Conservation (phyloP, 23 tunicate species). For the Halocynthia aurantium region DNA sequence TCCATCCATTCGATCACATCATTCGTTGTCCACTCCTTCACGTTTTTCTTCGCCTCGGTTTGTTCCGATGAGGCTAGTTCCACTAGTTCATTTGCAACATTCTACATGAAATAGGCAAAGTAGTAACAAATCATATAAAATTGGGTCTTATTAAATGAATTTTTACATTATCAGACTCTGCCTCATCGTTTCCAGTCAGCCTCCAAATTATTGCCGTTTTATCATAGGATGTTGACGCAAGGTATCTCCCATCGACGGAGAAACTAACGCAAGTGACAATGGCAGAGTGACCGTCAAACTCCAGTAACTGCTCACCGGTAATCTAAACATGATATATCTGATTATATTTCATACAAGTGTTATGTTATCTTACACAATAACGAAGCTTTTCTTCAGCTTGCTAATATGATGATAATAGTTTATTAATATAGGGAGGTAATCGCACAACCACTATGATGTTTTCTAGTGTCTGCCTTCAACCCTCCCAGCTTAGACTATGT, state of each 20-base stretch:
- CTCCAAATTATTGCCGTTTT: constrained; percentile 73
- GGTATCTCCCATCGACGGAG: constrained; percentile 33
- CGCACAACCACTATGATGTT: constrained; percentile 8
- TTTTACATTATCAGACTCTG: not conserved
- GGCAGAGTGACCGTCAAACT: constrained; percentile 69
- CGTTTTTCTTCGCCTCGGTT: not conserved
- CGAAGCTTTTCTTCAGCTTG: not conserved
- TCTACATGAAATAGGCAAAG: not conserved
- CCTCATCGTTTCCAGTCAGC: not conserved
- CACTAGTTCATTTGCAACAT: no score
- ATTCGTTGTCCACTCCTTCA: constrained; percentile 52
- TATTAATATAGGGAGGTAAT: constrained; percentile 9
- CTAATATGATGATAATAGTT: not conserved
- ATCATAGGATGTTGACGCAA: constrained; percentile 86
- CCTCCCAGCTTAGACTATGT: not conserved
- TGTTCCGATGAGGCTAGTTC: not conserved
- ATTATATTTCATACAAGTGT: not conserved
- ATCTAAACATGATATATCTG: constrained; percentile 23
- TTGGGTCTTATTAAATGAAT: not conserved
- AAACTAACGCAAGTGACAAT: constrained; percentile 75
- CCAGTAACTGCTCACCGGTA: constrained; percentile 42
- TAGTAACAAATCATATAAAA: not conserved
- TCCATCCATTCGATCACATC: constrained; percentile 72
- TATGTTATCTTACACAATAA: not conserved
- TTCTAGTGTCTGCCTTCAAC: not conserved